Evolutionary conservation across 2,888 invertebrate species (phyloP).

Genomic region (Automeris io): DNA sequence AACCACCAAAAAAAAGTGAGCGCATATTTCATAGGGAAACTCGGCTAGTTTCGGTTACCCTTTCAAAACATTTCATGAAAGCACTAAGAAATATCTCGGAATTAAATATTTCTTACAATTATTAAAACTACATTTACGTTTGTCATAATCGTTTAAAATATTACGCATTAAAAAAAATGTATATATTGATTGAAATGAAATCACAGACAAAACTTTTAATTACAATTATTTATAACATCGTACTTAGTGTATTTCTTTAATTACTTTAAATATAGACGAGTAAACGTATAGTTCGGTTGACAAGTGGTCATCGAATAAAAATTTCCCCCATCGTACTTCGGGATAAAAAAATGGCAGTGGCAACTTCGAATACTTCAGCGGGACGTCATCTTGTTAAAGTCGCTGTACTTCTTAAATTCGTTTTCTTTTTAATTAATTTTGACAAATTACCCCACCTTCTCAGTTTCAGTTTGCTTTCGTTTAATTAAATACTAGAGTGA

Average conservation of each 20-base stretch:
- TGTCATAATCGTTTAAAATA: too few relatives aligned
- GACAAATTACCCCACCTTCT: conserved; percentile 73
- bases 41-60: too few relatives aligned
- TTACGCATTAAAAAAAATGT: not conserved
- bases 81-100: too few relatives aligned
- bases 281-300: not conserved
- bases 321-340: conserved; percentile 26
- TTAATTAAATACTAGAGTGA: conserved; percentile 76
- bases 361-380: conserved; percentile 39
- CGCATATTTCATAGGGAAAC: too few relatives aligned
- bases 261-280: too few relatives aligned
- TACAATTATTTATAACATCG: too few relatives aligned
- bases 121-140: too few relatives aligned
- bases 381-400: conserved; percentile 53
- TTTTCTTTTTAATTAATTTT: conserved; percentile 76
- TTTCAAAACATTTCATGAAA: too few relatives aligned
- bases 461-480: conserved; percentile 64
- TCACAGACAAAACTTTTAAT: not conserved
- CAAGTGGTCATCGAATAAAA: conserved; percentile 5
- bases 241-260: too few relatives aligned
- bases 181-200: not conserved
- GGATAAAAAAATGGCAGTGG: conserved; percentile 38
- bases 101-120: too few relatives aligned
- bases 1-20: too few relatives aligned
- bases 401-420: conserved; percentile 55